Evolutionary conservation across 2,888 invertebrate species (phyloP), one percentile per base, ranked within the genome.

Genomic region (Tiphia femorata): DNA sequence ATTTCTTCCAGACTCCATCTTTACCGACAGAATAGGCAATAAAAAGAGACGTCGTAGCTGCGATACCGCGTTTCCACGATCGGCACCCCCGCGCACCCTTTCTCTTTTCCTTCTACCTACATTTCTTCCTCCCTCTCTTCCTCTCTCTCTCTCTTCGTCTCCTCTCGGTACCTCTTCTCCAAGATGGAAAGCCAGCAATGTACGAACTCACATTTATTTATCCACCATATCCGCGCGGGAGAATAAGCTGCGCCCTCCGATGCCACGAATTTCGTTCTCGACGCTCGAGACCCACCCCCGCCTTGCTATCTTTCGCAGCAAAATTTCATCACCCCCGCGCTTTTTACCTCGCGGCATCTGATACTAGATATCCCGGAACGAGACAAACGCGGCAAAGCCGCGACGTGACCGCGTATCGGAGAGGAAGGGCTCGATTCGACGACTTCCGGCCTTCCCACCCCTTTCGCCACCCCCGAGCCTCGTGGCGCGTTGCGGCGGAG

Each of bases 21-120:
- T 49, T 49, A 37, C 47, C 38, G 42, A 6, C 19, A 19, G 38
- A 62, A 63, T 69, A 51, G 47, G 43, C 56, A 65, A 54, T 68
- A 65, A 65, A 68, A 65, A 33, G 16, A n/a, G n/a, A n/a, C n/a
- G n/a, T n/a, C 43, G 40, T 58, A 52, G 49, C 38, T n/a, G 48
- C 41, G 59, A 59, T 62, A 54, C 43, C 49, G 33, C 53, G n/a
- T n/a, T 56, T 49, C 21, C 10, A 25, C 44, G 51, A 59, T 57
- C 59, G 29, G 35, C 48, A n/a, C 21, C 27, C 21, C 51, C 35
- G 41, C 30, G 27, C 14, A 33, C 3, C 16, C 7, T 10, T 14
- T 33, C 16, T 33, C n/a, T 33, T 5, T 33, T 33, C 16, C 6
- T 16, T n/a, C n/a, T 14, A 16, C 12, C 1, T 17, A 17, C 19